Conservation (phyloP, 1,140 invertebrate species). For the Saxidomus purpurata region DNA sequence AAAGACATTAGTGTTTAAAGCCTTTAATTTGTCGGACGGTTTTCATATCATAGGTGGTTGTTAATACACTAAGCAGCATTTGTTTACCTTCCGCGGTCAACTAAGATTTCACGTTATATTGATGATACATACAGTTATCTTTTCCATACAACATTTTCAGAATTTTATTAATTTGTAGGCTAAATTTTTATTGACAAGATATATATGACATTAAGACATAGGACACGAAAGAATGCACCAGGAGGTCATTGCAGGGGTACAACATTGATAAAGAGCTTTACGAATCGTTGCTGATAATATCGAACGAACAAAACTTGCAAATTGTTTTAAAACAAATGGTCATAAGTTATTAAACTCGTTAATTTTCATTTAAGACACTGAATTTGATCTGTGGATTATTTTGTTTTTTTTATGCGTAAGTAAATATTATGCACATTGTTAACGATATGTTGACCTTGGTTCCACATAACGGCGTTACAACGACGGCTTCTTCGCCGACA, state of each 20-base stretch:
- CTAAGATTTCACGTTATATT: neutral
- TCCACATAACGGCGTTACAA: slow-evolving; percentile 29
- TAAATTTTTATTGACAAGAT: neutral
- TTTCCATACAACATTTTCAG: slow-evolving; percentile 4
- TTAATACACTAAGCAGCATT: neutral
- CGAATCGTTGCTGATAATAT: neutral
- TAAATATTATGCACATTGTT: slow-evolving; percentile 13
- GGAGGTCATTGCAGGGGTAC: neutral
- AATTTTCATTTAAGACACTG: neutral
- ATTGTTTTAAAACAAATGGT: neutral
- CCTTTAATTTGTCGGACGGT: neutral
- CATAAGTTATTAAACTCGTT: neutral
- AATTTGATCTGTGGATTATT: neutral
- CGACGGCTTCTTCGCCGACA: slow-evolving; percentile 30
- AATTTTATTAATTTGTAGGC: slow-evolving; percentile 10
- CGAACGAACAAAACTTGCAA: neutral
- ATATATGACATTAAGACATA: neutral
- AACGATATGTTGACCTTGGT: slow-evolving; percentile 47
- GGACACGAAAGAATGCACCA: neutral
- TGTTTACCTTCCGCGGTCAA: slow-evolving; percentile 33
- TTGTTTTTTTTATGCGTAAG: neutral
- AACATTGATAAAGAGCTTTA: neutral
- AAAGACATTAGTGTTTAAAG: neutral
- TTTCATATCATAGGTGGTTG: slow-evolving; percentile 35
- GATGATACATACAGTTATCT: slow-evolving; percentile 13